Base-by-base conservation (phyloP, 2,113 vertebrate genomes). In the Aegithalos caudatus region DNA sequence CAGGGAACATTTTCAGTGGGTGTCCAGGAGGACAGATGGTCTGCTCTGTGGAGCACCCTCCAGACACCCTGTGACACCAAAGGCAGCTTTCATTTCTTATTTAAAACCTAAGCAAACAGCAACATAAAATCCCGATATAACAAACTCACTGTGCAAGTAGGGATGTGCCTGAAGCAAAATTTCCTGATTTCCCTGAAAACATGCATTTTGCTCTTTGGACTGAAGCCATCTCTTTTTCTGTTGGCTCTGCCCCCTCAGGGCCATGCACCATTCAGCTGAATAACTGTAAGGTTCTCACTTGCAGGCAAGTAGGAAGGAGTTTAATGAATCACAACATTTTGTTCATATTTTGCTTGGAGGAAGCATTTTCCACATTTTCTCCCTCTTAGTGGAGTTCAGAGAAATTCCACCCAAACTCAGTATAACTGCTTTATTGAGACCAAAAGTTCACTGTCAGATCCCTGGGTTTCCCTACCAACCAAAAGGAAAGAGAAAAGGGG, bases 151-250 rank as follows among this genome's bases (percentile, higher is more conserved):
- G 91, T 96, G 74, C 58, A 61, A 78, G 80, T 0, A 73, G 85
- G 56, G 94, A 93, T 92, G 74, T 91, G 95, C 96, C 95, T 97
- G 37, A 10, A 96, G 96, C 90, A 93, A 92, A 89, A 89, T 95
- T 95, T 95, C 93, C 94, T 54, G 51, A 95, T 97, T 97, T 97
- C 97, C 95, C 92, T 94, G 90, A 97, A 97, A 97, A 97, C 77
- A 87, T 35, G 81, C 81, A 23, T 95, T 97, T 95, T 95, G 92
- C 88, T 81, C 76, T 92, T 97, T 98, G 97, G 97, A 96, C 73
- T 60, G 44, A 80, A 67, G 95, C 96, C 96, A 97, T 20, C 54
- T 77, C 82, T 54, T 90, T 90, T 92, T 94, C 93, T 92, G 83
- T 38, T 91, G 94, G 88, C 94, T 88, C 92, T 92, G 65, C 60